Evolutionary conservation across 2,797 vertebrate species (phyloP), one percentile per base, ranked within the genome.

Genomic region (Margarornis squamiger): DNA sequence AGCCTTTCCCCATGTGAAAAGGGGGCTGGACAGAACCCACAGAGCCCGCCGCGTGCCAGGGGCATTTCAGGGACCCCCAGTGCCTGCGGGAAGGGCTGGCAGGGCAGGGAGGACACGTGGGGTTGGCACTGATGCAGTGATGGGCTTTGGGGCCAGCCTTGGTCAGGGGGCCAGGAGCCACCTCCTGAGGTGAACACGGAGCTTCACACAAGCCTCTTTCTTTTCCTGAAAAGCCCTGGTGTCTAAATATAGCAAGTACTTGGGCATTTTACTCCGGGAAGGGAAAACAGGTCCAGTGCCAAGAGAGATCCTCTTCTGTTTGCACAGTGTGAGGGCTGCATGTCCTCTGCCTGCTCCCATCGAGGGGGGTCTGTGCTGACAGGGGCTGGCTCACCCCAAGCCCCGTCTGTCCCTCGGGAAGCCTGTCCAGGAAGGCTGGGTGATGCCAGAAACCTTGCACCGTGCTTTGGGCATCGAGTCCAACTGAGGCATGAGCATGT

Each of bases 191-290:
- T 90, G 49, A 79, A 48, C 63, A 26, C 3, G 1, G 68, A 71
- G 29, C n/a, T 76, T 90, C 1, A 6, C 62, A 79, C 71, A 79
- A 90, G n/a, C 84, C 63, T 68, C 86, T 19, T 84, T 80, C 43
- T 81, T 87, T 95, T 96, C 83, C 93, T 86, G 63, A 93, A 94
- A 91, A 84, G 8, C 2, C 10, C 24, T 0, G 0, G 52, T 36
- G 36, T 85, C 95, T 93, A 96, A 96, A 95, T 88, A 94, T 93
- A 96, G 80, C 83, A 71, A 95, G 58, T 58, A 58, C 77, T 90
- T 61, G 90, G 95, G 92, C 80, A 96, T 92, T 86, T 94, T 46
- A 39, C 85, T 85, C 59, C 70, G 71, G 86, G 91, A 95, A 94
- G 90, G n/a, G 86, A 94, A 95, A 96, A 72, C 61, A 68, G 49